Percentiles rank a stretch among this genome's conserved stretches.
Evolutionary conservation across 2,113 vertebrate species (phyloP).

Genomic region (Stigmatopora argus): DNA sequence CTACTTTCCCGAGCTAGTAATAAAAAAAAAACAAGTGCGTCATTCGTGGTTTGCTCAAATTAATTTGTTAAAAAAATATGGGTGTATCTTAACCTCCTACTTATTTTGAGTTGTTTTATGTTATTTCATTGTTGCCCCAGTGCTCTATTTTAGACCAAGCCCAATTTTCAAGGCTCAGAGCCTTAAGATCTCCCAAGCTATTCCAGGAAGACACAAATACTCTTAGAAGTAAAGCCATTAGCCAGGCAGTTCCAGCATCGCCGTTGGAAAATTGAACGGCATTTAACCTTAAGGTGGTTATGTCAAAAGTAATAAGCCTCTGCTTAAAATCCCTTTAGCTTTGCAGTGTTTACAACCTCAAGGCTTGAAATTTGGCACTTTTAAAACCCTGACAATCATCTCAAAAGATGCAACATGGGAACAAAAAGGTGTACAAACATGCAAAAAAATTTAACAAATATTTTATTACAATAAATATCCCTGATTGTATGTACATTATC

Average conservation of each 20-base stretch:
- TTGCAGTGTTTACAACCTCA: slow-evolving; percentile 12
- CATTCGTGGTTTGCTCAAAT: not conserved
- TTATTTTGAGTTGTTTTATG: not conserved
- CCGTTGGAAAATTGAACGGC: slow-evolving; percentile 13
- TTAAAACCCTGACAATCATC: slow-evolving; percentile 1
- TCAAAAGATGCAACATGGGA: not conserved
- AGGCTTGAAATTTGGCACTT: not conserved
- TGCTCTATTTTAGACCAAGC: not conserved
- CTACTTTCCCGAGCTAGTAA: too few species aligned
- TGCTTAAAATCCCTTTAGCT: slow-evolving; percentile 28
- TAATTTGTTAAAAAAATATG: not conserved
- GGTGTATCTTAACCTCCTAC: not conserved
- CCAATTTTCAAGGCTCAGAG: not conserved
- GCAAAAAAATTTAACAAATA: slow-evolving; percentile 10
- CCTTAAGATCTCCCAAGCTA: slow-evolving; percentile 12
- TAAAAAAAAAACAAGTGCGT: too few species aligned
- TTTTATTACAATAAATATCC: slow-evolving; percentile 76
- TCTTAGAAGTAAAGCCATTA: slow-evolving; percentile 65
- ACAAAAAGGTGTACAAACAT: not conserved
- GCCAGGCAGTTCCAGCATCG: slow-evolving; percentile 22
- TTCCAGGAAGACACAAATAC: slow-evolving; percentile 50
- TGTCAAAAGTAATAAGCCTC: slow-evolving; percentile 30
- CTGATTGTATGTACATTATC: slow-evolving; percentile 66
- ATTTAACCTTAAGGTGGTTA: slow-evolving; percentile 37
- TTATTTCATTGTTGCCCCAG: not conserved